Conservation (phyloP, 1,140 invertebrate species). For the Thaumetopoea pityocampa region DNA sequence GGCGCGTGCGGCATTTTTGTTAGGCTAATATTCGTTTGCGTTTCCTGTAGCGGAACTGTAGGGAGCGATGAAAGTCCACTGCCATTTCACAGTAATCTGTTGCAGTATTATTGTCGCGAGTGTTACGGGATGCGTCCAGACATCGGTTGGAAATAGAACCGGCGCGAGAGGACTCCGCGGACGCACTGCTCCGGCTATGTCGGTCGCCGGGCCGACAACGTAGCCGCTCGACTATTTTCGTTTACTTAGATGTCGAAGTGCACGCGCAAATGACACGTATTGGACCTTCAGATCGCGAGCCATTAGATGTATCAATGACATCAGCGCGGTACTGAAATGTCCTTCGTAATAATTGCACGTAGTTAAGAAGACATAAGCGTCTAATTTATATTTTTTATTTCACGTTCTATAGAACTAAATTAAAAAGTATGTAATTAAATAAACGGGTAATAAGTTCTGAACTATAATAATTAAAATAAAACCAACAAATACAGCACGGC, state of each 20-base stretch:
- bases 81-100: slow-evolving; percentile 56
- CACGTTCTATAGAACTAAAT: too few species aligned
- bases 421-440: too few species aligned
- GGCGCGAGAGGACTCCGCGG: slow-evolving; percentile 60
- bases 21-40: slow-evolving; percentile 43
- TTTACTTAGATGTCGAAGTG: slow-evolving; percentile 71
- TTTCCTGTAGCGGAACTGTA: slow-evolving; percentile 63
- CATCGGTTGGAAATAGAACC: slow-evolving; percentile 69
- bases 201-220: slow-evolving; percentile 59
- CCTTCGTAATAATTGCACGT: slow-evolving; percentile 9
- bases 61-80: slow-evolving; percentile 56
- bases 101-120: slow-evolving; percentile 57
- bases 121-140: slow-evolving; percentile 54
- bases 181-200: slow-evolving; percentile 61
- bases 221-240: slow-evolving; percentile 64
- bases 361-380: too few species aligned
- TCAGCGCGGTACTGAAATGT: too few species aligned
- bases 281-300: slow-evolving; percentile 66
- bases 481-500: too few species aligned
- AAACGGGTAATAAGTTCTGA: too few species aligned
- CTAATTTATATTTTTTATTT: too few species aligned
- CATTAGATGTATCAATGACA: too few species aligned
- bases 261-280: slow-evolving; percentile 41
- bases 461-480: too few species aligned
- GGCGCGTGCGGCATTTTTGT: slow-evolving; percentile 47